Evolutionary conservation across 1,140 invertebrate species (phyloP), one percentile per base, ranked within the genome.

Genomic region (Hydropsyche tenuis): DNA sequence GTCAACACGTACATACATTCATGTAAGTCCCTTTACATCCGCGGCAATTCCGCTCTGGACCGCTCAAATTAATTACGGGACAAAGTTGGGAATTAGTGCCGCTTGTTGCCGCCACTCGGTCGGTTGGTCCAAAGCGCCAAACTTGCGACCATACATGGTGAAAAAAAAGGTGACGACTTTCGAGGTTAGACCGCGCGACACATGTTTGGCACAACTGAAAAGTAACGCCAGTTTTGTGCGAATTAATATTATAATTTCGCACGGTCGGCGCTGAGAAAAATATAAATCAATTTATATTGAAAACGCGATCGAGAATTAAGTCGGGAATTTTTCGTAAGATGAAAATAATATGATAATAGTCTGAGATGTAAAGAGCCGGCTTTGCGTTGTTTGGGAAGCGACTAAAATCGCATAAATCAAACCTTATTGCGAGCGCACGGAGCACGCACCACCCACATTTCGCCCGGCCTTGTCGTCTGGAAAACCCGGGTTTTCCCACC

Each of bases 361-460:
- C 16, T 20, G 48, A 37, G 30, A 37, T 37, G 30, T 37, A 37
- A 37, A 37, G 48, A 53, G 48, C 30, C 14, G 20, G 48, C 16
- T 53, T 53, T 53, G 3, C 30, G 30, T 37, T 53, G 48, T 53
- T 20, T 16, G 48, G 48, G 48, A 53, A 53, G 48, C 48, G 48
- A 53, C 48, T 53, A 53, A 53, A 53, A 53, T 53, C 48, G 48
- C 48, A 53, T 53, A 53, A 53, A 53, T 53, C 48, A 53, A 16
- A 16, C 48, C 48, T 53, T 53, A 53, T 53, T 53, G 48, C 30
- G 30, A 37, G 30, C 30, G 30, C 48, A 20, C 48, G 48, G 20
- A 53, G 16, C 48, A 53, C 48, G 48, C 48, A 53, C 20, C 20
- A 9, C 48, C 48, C 16, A 18, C 48, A 7, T 20, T 18, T 16